Percentiles rank a stretch among this genome's conserved stretches.
Conservation (phyloP, 1,140 invertebrate species). For the Neotoxoptera formosana region DNA sequence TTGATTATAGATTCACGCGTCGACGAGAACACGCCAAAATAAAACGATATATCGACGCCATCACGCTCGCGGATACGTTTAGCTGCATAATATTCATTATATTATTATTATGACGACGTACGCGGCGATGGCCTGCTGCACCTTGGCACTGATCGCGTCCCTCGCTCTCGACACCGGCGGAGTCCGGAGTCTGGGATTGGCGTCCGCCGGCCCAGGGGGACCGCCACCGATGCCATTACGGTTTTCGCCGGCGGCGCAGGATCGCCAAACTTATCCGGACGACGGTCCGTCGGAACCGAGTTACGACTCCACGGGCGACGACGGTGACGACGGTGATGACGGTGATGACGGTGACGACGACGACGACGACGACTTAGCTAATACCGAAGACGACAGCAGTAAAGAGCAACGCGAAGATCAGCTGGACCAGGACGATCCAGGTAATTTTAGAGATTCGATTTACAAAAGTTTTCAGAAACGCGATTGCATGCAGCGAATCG, state of each 20-base stretch:
- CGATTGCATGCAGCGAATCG: background rate
- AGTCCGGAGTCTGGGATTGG: background rate
- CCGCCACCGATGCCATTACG: too few species aligned
- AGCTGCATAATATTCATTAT: background rate
- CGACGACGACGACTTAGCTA: background rate
- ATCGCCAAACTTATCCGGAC: background rate
- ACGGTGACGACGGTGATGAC: background rate
- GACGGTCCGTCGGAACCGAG: background rate
- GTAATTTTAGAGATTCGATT: slow-evolving; percentile 15
- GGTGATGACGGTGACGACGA: too few species aligned
- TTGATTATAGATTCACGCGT: slow-evolving; percentile 24
- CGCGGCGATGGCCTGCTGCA: background rate
- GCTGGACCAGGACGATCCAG: slow-evolving; percentile 35
- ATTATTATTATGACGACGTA: background rate
- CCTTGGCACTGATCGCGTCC: background rate
- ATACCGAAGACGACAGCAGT: background rate
- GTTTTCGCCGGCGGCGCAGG: background rate
- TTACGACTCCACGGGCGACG: background rate
- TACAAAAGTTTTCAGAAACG: background rate
- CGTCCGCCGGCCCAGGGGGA: too few species aligned
- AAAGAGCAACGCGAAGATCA: slow-evolving; percentile 4
- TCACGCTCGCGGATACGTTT: background rate
- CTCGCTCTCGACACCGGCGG: background rate
- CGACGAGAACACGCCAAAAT: background rate
- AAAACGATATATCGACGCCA: background rate